Conservation (phyloP, 1,140 invertebrate species). For the Halyomorpha halys region DNA sequence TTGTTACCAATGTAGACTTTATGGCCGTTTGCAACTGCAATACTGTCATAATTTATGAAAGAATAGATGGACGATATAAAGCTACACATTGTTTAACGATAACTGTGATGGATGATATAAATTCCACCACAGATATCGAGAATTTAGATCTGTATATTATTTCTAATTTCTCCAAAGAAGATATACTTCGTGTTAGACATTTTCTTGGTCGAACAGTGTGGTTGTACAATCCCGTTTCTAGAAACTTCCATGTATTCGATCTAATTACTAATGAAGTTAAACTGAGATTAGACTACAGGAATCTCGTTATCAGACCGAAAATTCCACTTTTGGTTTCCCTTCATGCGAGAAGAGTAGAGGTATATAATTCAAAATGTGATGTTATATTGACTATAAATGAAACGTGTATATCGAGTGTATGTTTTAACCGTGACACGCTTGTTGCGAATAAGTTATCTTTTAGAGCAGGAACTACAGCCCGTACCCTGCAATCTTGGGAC, state of each 20-base stretch:
- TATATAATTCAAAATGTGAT: conserved; percentile 3
- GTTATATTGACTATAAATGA: conserved; percentile 2
- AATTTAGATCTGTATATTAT: conserved; percentile 6
- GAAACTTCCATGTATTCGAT: conserved; percentile 7
- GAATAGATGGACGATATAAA: neutral
- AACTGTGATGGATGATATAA: neutral
- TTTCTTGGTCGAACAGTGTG: neutral
- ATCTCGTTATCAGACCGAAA: conserved; percentile 1
- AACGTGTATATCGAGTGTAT: conserved; percentile 2
- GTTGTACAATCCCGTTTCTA: neutral
- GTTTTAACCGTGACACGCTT: conserved; percentile 10
- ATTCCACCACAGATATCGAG: neutral
- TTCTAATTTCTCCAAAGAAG: neutral
- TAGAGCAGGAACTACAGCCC: conserved; percentile 1
- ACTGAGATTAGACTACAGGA: neutral
- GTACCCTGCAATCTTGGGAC: conserved; percentile 7
- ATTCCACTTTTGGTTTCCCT: conserved; percentile 7
- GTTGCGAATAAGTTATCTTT: conserved; percentile 7
- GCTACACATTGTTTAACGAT: neutral
- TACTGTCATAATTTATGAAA: conserved; percentile 1
- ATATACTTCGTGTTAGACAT: neutral
- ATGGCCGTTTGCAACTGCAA: conserved; percentile 7
- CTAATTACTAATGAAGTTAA: neutral
- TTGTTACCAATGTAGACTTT: neutral
- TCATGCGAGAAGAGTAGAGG: conserved; percentile 2